phyloP scores from a whole-genome alignment of 2,113 vertebrate species.

The Poeciliopsis prolifica region DNA sequence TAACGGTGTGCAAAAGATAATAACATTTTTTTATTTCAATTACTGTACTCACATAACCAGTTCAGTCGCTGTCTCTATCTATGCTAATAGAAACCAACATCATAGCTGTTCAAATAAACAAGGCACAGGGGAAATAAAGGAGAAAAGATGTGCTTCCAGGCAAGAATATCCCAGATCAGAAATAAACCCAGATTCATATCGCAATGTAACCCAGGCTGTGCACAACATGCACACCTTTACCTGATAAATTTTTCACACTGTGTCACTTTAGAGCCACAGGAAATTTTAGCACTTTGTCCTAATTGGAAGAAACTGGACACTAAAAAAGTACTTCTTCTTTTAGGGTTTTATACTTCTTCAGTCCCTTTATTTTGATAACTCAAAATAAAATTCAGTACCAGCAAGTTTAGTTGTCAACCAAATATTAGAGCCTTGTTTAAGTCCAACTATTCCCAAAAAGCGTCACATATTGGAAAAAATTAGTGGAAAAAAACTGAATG shows the following conservation, averaged over 20 bases:
- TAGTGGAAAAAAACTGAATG: background rate
- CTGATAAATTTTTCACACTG: background rate
- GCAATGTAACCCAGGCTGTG: background rate
- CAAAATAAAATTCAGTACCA: background rate
- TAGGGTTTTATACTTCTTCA: too few relatives aligned
- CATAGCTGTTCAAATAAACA: background rate
- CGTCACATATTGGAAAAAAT: background rate
- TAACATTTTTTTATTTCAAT: slow-evolving; percentile 13
- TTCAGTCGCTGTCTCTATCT: background rate
- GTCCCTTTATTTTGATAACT: too few relatives aligned
- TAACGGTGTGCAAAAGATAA: slow-evolving; percentile 23
- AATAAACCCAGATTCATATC: background rate
- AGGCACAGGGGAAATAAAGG: background rate
- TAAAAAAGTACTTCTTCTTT: too few relatives aligned
- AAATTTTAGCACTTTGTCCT: background rate
- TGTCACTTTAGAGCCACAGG: background rate
- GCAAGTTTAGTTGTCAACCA: background rate
- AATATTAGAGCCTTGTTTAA: background rate
- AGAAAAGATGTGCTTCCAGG: background rate
- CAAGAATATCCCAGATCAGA: background rate
- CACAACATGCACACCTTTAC: background rate
- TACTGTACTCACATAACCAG: background rate
- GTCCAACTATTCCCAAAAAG: background rate
- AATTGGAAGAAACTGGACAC: background rate
- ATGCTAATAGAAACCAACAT: background rate